Conservation (phyloP, 2,797 vertebrate genomes). For the Channa striata region DNA sequence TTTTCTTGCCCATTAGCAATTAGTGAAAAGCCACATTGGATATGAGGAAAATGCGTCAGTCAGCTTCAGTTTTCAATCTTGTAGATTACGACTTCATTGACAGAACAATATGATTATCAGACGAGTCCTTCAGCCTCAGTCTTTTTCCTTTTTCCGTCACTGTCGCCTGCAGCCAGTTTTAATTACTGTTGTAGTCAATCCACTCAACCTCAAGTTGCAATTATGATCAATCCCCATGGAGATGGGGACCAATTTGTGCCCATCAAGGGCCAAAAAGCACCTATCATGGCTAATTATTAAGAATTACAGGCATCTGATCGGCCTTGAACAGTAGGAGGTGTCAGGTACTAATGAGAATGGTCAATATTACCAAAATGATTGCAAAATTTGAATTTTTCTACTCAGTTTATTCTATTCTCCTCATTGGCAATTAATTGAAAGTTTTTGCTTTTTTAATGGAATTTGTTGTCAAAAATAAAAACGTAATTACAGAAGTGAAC, state of each 20-base stretch:
- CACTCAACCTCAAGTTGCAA: conserved; percentile 15
- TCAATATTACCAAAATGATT: conserved; percentile 11
- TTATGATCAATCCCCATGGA: conserved; percentile 12
- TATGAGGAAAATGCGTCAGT: neutral
- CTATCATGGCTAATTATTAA: conserved; percentile 27
- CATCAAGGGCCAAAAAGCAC: conserved; percentile 11
- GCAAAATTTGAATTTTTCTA: too few species aligned
- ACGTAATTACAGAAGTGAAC: neutral
- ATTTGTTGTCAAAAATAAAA: conserved; percentile 4
- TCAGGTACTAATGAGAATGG: neutral
- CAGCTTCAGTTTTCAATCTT: conserved; percentile 3
- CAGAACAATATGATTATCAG: conserved; percentile 4
- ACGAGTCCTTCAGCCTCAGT: conserved; percentile 12
- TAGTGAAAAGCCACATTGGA: conserved; percentile 23
- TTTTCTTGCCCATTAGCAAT: conserved; percentile 14
- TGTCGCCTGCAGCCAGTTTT: conserved; percentile 22
- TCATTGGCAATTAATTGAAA: conserved; percentile 6
- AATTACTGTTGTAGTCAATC: conserved; percentile 22
- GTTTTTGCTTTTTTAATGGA: conserved; percentile 13
- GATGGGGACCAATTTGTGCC: conserved; percentile 17
- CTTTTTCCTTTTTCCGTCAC: conserved; percentile 21
- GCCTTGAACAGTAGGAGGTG: conserved; percentile 13
- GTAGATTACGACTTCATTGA: neutral
- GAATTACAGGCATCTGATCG: conserved; percentile 2
- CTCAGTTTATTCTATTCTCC: neutral